A percentile compares a stretch with the other conserved stretches of the same genome.
Evolutionary conservation across 2,888 invertebrate species (phyloP).

Genomic region (Lasiommata megera): DNA sequence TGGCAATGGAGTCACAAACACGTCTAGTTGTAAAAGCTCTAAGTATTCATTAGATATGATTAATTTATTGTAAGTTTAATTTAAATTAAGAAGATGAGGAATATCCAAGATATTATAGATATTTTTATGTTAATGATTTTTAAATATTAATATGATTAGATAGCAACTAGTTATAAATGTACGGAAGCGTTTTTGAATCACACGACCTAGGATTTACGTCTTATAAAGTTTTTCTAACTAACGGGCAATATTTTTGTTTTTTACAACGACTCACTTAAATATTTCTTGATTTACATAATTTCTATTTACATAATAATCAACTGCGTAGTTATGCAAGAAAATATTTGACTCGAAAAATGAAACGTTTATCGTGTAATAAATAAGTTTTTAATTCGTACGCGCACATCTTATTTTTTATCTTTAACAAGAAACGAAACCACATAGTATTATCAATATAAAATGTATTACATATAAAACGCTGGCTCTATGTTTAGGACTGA

Average conservation of each 20-base stretch:
- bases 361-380: no score
- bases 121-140: slow-evolving; percentile 58
- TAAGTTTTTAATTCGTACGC: slow-evolving; percentile 17
- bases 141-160: slow-evolving; percentile 51
- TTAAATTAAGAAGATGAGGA: slow-evolving; percentile 65
- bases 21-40: slow-evolving; percentile 58
- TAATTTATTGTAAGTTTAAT: slow-evolving; percentile 72
- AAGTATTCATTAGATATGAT: slow-evolving; percentile 77
- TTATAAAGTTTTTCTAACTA: slow-evolving; percentile 7
- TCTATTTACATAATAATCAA: no score
- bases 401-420: slow-evolving; percentile 17
- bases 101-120: slow-evolving; percentile 75
- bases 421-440: not conserved
- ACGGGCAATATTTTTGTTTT: not conserved
- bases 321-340: no score
- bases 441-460: slow-evolving; percentile 10
- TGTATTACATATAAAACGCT: slow-evolving; percentile 21
- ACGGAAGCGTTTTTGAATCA: slow-evolving; percentile 56
- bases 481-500: slow-evolving; percentile 23
- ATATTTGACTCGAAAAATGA: no score
- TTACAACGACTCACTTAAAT: no score
- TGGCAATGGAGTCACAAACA: slow-evolving; percentile 57
- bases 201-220: slow-evolving; percentile 49
- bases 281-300: not conserved
- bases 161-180: slow-evolving; percentile 57